Base-by-base conservation (phyloP, 2,888 invertebrate species). In the Serrognathus titanus region DNA sequence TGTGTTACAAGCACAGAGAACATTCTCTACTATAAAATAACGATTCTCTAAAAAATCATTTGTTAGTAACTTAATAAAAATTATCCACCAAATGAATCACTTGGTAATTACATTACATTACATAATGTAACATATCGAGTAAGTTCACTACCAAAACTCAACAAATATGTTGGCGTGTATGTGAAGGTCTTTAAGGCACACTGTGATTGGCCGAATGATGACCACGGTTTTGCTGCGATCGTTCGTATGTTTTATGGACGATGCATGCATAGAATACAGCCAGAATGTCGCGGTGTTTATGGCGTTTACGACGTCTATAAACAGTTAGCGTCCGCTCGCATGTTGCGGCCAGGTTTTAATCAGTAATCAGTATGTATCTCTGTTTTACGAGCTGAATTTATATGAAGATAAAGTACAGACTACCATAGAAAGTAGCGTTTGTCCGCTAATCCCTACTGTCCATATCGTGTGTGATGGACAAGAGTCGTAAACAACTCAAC, bases 361-460 rank as follows among this genome's bases (percentile, higher is more conserved):
- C 72, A 72, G 71, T 74, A 74, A 75, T 74, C 74, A 75, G 74
- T 75, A 74, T 75, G 74, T 75, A 75, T 74, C 74, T 73, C 70
- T 72, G 71, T 67, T 74, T 72, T 71, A 73, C 67, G 72, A 65
- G 64, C 65, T 66, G 69, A 69, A 71, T 72, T 71, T 72, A 72
- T 71, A 71, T 68, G 65, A 66, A 71, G 69, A 72, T 71, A 69
- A 70, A 69, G 68, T 66, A 64, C 64, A 63, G 65, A 64, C 69
- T 68, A 64, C 67, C 64, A 67, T 69, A 70, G 68, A 70, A 71
- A 71, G 70, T 68, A 66, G 65, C 62, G 61, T 60, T 62, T 52
- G 59, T 54, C 51, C 49, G 56, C 55, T 57, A 48, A 54, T 59
- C 57, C 54, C 47, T 48, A 59, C 24, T 31, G 24, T 31, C 24